A percentile compares a stretch with the other conserved stretches of the same genome.
phyloP scores from a whole-genome alignment of 2,888 invertebrate species.

The Agapostemon virescens region DNA sequence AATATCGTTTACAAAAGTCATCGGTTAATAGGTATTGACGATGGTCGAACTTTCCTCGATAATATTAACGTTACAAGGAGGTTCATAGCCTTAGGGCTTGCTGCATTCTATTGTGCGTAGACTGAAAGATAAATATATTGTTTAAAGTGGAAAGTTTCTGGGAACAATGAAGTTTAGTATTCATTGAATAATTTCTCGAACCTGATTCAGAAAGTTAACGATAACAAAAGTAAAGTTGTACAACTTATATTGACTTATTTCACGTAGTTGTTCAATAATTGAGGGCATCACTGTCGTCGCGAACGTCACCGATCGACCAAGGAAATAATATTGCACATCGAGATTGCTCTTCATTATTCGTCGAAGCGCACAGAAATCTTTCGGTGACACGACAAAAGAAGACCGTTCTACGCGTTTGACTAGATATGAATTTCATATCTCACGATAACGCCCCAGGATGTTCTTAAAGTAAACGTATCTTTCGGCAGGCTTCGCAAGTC shows the following conservation, averaged over 20 bases:
- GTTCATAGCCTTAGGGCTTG: neutral
- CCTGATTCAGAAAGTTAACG: neutral
- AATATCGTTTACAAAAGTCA: neutral
- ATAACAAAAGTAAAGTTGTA: neutral
- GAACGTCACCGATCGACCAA: conserved; percentile 29
- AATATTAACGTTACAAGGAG: neutral
- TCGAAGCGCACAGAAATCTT: conserved; percentile 28
- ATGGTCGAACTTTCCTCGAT: neutral
- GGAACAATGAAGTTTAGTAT: neutral
- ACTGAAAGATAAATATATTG: neutral
- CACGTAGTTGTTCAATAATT: too few species aligned
- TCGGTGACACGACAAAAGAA: conserved; percentile 13
- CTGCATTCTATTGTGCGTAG: neutral
- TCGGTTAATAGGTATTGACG: neutral
- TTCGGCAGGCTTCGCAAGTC: conserved; percentile 50
- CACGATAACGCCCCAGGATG: conserved; percentile 69
- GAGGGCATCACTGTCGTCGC: neutral
- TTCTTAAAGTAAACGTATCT: conserved; percentile 67
- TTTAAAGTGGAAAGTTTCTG: neutral
- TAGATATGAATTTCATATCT: conserved; percentile 72
- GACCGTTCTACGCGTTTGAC: conserved; percentile 19
- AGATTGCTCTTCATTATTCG: conserved; percentile 60
- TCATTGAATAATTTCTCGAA: neutral
- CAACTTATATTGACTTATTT: too few species aligned
- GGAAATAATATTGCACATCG: conserved; percentile 51